Percentiles rank a stretch among this genome's conserved stretches.
Evolutionary conservation across 2,113 vertebrate genomes (phyloP).

Genomic region (Labrus mixtus): DNA sequence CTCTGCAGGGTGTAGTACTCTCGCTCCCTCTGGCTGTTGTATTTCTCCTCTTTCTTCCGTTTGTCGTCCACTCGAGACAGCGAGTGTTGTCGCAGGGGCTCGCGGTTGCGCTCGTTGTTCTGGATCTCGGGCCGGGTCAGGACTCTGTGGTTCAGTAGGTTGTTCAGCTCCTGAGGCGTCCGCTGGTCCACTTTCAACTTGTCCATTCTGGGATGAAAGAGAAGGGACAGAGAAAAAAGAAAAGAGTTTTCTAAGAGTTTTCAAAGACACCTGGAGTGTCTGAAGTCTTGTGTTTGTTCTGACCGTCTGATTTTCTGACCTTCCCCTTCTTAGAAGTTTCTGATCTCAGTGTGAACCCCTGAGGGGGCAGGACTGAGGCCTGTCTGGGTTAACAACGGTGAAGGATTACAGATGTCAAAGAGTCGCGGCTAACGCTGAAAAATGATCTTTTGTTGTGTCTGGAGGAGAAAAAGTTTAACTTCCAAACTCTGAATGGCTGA

Average conservation of each 20-base stretch:
- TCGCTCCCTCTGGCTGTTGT: conserved; percentile 61
- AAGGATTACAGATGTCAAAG: neutral
- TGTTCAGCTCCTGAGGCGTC: conserved; percentile 87
- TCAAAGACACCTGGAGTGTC: neutral
- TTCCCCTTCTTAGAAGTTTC: neutral
- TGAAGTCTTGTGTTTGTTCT: conserved; percentile 1
- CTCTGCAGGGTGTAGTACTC: conserved; percentile 73
- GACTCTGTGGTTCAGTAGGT: conserved; percentile 88
- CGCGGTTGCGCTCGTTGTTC: conserved; percentile 92
- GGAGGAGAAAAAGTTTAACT: neutral
- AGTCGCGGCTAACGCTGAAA: neutral
- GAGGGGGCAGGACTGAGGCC: neutral
- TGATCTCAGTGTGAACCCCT: neutral
- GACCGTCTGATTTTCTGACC: neutral
- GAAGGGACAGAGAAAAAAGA: conserved; percentile 1
- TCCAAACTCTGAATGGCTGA: neutral
- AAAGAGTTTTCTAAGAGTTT: neutral
- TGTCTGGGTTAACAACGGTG: neutral
- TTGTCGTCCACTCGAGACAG: conserved; percentile 71
- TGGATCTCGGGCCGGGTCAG: conserved; percentile 91
- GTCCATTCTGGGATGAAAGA: conserved; percentile 75
- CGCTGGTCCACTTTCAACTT: conserved; percentile 83
- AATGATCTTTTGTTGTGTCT: neutral
- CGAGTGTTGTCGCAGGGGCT: conserved; percentile 71
- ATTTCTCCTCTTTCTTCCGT: conserved; percentile 80